These are phyloP conservation scores for Pristionchus pacificus DNA, from an alignment of 1,140 invertebrate genomes.

Conservation along the genomic window DNA sequence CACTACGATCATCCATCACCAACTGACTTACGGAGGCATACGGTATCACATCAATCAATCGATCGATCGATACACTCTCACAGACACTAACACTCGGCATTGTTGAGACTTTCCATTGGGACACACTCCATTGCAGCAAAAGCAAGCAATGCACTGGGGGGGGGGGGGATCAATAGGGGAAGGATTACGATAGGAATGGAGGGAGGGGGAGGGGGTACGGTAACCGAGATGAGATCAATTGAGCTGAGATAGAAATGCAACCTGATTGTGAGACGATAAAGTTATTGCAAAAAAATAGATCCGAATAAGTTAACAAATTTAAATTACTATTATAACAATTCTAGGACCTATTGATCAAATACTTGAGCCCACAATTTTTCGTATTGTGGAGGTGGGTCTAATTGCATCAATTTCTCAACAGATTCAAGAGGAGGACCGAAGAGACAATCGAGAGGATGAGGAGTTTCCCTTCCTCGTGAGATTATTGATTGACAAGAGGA, in stretches of 20 bases:
- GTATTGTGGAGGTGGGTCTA: neutral
- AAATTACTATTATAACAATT: neutral
- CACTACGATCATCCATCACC: constrained; percentile 6
- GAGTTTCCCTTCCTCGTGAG: neutral
- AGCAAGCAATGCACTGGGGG: neutral
- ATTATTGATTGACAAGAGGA: neutral
- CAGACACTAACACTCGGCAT: constrained; percentile 10
- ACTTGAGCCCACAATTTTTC: neutral
- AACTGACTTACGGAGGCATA: neutral
- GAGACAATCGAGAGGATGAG: neutral
- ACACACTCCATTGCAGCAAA: neutral
- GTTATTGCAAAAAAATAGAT: too few relatives aligned
- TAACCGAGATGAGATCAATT: constrained; percentile 2
- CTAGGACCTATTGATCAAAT: neutral
- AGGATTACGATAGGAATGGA: constrained; percentile 1
- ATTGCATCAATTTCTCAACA: neutral
- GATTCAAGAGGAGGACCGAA: neutral
- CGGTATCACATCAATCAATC: constrained; percentile 1
- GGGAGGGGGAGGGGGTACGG: neutral
- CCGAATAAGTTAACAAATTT: too few relatives aligned
- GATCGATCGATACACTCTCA: neutral
- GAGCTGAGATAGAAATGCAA: too few relatives aligned
- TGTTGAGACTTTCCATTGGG: constrained; percentile 5
- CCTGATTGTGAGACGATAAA: too few relatives aligned
- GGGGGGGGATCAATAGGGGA: constrained; percentile 12